phyloP scores from a whole-genome alignment of 2,888 invertebrate genomes.

The Odontocerum albicorne region DNA sequence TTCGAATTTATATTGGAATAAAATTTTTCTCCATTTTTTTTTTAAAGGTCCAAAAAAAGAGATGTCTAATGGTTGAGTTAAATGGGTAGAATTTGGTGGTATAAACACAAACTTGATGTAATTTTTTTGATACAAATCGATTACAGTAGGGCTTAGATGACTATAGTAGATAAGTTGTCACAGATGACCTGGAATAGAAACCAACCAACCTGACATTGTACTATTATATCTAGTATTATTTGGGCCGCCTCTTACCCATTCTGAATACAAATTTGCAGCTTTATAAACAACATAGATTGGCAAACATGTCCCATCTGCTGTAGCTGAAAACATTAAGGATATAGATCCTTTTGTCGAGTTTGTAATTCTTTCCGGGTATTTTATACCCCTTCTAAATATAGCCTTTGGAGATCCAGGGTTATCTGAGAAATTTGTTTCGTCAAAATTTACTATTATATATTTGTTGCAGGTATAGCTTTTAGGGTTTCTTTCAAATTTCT shows the following conservation, averaged over 20 bases:
- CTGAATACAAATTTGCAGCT: neutral
- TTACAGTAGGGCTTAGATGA: too few species aligned
- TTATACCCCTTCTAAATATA: slow-evolving; percentile 1
- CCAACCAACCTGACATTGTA: too few species aligned
- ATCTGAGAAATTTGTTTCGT: slow-evolving; percentile 4
- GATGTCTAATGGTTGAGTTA: too few species aligned
- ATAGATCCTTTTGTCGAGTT: slow-evolving; percentile 2
- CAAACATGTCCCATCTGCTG: neutral
- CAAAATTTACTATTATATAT: slow-evolving; percentile 4
- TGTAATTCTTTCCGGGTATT: slow-evolving; percentile 1
- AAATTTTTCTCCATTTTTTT: neutral
- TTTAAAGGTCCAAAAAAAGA: too few species aligned
- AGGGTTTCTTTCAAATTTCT: neutral
- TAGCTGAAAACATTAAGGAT: slow-evolving; percentile 1
- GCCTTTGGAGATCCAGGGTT: neutral
- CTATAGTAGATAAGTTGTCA: too few species aligned
- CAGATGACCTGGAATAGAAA: too few species aligned
- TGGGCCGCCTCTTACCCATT: too few species aligned
- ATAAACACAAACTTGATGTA: too few species aligned
- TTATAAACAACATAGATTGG: neutral
- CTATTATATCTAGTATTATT: too few species aligned
- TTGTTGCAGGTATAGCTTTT: slow-evolving; percentile 4
- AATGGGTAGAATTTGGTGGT: too few species aligned
- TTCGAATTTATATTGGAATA: neutral
- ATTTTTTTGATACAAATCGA: too few species aligned